Percentiles rank a stretch among this genome's conserved stretches.
These are phyloP conservation scores for Paramisgurnus dabryanus DNA, from an alignment of 2,113 vertebrate species.

Conservation along the genomic window DNA sequence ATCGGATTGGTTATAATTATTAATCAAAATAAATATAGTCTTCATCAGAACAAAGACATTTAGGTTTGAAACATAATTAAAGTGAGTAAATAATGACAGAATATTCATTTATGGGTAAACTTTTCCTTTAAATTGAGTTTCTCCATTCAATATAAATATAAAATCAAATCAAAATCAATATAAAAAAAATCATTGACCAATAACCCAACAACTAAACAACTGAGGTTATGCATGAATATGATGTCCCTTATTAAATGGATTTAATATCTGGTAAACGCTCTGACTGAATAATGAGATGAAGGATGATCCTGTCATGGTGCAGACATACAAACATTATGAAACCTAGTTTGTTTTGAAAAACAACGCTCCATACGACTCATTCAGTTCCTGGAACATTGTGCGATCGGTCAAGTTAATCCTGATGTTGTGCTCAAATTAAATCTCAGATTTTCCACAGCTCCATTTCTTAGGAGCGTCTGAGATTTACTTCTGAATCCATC, in stretches of 20 bases:
- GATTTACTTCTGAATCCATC: background rate
- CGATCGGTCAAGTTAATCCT: background rate
- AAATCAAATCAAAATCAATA: no score
- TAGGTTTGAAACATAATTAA: no score
- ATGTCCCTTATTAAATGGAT: background rate
- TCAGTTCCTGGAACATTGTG: background rate
- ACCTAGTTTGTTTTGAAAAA: conserved; percentile 25
- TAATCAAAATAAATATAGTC: no score
- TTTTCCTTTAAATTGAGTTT: no score
- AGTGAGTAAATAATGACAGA: no score
- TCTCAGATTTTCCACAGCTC: conserved; percentile 15
- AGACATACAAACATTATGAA: background rate
- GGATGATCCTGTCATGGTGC: background rate
- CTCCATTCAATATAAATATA: no score
- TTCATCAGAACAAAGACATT: no score
- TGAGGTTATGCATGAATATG: background rate
- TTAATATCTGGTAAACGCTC: background rate
- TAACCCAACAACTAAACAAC: no score
- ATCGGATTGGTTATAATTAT: no score
- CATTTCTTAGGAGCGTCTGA: background rate
- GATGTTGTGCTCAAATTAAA: background rate
- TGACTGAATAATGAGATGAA: background rate
- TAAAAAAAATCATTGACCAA: background rate
- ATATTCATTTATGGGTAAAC: no score
- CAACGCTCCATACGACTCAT: background rate